These are phyloP conservation scores for Mormyrus lacerda DNA, from an alignment of 2,113 vertebrate genomes.

Conservation along the genomic window DNA sequence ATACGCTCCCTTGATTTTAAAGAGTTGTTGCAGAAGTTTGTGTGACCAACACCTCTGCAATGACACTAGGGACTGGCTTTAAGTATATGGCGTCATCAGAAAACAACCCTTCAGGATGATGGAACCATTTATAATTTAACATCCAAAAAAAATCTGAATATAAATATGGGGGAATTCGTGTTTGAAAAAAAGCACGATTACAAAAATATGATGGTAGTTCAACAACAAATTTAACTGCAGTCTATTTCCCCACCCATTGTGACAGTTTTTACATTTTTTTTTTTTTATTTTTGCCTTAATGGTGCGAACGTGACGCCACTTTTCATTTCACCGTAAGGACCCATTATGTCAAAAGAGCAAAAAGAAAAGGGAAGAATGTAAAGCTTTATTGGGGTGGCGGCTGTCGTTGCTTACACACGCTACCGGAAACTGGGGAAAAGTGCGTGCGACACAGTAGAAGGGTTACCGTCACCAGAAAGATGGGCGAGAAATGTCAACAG, in stretches of 20 bases:
- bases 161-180: neutral
- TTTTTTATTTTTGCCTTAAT: neutral
- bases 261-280: too few species aligned
- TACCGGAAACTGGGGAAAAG: neutral
- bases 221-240: neutral
- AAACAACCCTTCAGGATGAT: neutral
- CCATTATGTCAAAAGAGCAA: neutral
- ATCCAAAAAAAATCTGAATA: neutral
- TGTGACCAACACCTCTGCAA: neutral
- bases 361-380: neutral
- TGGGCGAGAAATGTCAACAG: neutral
- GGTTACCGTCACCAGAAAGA: neutral
- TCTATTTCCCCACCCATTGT: neutral
- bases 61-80: neutral
- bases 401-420: neutral
- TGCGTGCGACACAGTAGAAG: neutral
- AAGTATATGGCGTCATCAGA: neutral
- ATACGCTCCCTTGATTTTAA: neutral
- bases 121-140: neutral
- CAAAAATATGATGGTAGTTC: neutral
- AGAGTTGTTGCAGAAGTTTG: neutral
- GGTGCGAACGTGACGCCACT: neutral
- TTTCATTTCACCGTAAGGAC: neutral
- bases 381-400: neutral
- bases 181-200: neutral